Evolutionary conservation across 2,888 invertebrate species (phyloP), one percentile per base, ranked within the genome.

Genomic region (Notodonta dromedarius): DNA sequence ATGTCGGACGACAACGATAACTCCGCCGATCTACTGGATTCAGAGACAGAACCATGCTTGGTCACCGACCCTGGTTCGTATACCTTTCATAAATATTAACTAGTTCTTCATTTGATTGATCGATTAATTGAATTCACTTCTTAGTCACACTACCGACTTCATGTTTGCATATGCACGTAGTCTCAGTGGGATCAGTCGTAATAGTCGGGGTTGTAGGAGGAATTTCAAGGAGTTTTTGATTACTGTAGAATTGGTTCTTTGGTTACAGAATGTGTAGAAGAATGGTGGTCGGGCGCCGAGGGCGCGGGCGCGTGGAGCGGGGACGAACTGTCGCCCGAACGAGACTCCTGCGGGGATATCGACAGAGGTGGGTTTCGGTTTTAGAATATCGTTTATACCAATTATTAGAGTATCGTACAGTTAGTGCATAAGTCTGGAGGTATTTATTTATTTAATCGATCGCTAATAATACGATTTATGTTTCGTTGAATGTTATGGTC

Each of bases 41-140:
- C 97, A 0, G 97, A 97, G 93, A 97, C 97, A 0, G 97, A 97
- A 79, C 97, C 97, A 0, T 96, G 96, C 75, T 91, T 97, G 32
- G 96, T 97, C 94, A 97, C 97, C 94, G 97, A 97, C 78, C 96
- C 96, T 59, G 97, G 93, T 93, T 48, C 71, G 95, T 40, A 76
- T 95, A 65, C 8, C 35, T 35, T 35, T 7, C 35, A 35, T 35
- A 6, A 35, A 35, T 1, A 6, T 35, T 35, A 1, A 7, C n/a
- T 9, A 9, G 11, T 9, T 42, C 9, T 0, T 42, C 40, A 42
- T 42, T 9, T n/a, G 46, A 5, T n/a, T n/a, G 4, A 44, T 12
- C 46, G 42, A 3, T 42, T 42, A 42, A 7, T 40, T 24, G 24
- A 24, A 24, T 24, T 24, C 24, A 24, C 1, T 24, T 24, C 24